Percentiles rank a stretch among this genome's conserved stretches.
phyloP scores from a whole-genome alignment of 2,797 vertebrate species.

The Poecilia velifera region DNA sequence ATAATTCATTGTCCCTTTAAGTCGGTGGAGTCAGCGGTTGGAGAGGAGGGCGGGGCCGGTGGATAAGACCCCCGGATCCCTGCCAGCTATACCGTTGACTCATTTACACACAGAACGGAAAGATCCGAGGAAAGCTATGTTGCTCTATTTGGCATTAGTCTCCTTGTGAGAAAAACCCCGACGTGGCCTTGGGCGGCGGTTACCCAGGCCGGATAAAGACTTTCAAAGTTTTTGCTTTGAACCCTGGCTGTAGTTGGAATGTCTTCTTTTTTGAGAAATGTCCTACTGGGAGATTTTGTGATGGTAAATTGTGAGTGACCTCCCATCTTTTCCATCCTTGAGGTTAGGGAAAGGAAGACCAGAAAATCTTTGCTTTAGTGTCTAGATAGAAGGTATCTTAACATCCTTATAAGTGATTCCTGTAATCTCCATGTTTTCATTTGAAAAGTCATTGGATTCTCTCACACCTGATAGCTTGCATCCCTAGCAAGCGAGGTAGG shows the following conservation, averaged over 20 bases:
- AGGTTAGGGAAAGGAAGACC: neutral
- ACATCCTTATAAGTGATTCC: neutral
- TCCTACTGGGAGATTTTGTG: neutral
- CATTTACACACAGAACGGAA: constrained; percentile 12
- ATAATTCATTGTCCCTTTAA: constrained; percentile 70
- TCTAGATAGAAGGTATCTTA: neutral
- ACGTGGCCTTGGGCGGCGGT: neutral
- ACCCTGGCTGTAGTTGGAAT: neutral
- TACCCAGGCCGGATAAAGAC: neutral
- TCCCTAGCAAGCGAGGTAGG: no score
- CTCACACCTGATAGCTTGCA: neutral
- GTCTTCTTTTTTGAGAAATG: neutral
- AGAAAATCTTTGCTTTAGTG: neutral
- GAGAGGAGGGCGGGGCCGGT: neutral
- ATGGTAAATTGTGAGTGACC: neutral
- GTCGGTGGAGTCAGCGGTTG: constrained; percentile 25
- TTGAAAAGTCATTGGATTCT: neutral
- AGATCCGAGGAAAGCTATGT: constrained; percentile 19
- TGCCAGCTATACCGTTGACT: constrained; percentile 25
- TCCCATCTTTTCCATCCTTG: neutral
- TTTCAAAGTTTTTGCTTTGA: neutral
- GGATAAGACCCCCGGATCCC: constrained; percentile 29
- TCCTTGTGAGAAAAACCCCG: neutral
- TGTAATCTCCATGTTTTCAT: neutral
- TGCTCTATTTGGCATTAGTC: constrained; percentile 11